Conservation (phyloP, 1,140 invertebrate species). For the Oryzaephilus surinamensis region DNA sequence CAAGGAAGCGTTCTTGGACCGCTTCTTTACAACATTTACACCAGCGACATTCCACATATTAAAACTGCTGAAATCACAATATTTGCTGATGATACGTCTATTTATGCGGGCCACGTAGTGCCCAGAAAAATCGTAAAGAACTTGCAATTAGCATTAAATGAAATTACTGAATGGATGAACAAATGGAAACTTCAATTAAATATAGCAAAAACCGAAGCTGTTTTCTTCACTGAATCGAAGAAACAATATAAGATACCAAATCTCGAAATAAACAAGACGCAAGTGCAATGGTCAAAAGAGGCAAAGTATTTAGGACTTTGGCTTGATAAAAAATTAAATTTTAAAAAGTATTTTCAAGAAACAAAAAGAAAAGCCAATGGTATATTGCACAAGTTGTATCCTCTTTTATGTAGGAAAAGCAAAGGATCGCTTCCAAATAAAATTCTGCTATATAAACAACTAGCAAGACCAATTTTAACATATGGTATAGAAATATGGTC, state of each 20-base stretch:
- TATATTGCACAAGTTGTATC: too few relatives aligned
- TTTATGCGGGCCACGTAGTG: conserved; percentile 19
- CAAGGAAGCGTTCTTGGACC: conserved; percentile 15
- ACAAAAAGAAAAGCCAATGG: too few relatives aligned
- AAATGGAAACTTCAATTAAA: conserved; percentile 27
- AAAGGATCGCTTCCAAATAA: too few relatives aligned
- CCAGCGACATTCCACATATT: conserved; percentile 1
- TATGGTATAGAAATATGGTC: too few relatives aligned
- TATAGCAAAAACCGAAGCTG: conserved; percentile 22
- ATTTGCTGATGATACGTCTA: conserved; percentile 14
- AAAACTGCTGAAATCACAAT: background rate
- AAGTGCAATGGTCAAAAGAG: background rate
- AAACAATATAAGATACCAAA: conserved; percentile 1
- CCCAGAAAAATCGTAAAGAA: conserved; percentile 23
- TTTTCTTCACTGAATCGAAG: conserved; percentile 12
- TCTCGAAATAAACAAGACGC: background rate
- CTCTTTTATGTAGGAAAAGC: too few relatives aligned
- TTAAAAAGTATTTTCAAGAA: too few relatives aligned
- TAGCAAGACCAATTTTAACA: too few relatives aligned
- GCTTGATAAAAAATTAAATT: conserved; percentile 4
- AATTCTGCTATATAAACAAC: too few relatives aligned
- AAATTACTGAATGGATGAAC: conserved; percentile 21
- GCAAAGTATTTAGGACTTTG: conserved; percentile 3
- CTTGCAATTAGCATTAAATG: conserved; percentile 24
- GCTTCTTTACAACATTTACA: conserved; percentile 5